These are phyloP conservation scores for Balaeniceps rex DNA, from an alignment of 2,113 vertebrate genomes.

Conservation along the genomic window DNA sequence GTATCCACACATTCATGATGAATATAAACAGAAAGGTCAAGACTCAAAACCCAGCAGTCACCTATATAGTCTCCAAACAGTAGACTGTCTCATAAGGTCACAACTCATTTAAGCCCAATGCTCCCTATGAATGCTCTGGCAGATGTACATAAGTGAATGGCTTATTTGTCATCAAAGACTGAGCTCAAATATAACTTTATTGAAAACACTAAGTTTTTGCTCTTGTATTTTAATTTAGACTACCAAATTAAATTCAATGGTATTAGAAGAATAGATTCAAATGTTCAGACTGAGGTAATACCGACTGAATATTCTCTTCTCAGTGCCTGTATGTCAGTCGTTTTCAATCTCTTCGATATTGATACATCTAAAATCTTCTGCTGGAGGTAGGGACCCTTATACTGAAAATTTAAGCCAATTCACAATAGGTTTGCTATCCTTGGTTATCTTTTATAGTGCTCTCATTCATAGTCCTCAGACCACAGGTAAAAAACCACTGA, in stretches of 20 bases:
- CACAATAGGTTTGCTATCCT: background rate
- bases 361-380: background rate
- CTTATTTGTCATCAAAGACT: conserved; percentile 49
- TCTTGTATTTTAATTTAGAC: background rate
- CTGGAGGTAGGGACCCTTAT: background rate
- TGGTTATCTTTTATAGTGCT: background rate
- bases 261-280: background rate
- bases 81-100: conserved; percentile 62
- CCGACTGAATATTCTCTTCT: background rate
- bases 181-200: conserved; percentile 13
- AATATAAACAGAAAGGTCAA: conserved; percentile 68
- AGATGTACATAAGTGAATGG: conserved; percentile 57
- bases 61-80: conserved; percentile 65
- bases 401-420: background rate
- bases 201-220: background rate
- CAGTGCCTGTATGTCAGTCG: background rate
- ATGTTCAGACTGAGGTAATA: background rate
- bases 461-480: background rate
- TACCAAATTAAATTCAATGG: background rate
- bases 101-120: conserved; percentile 56
- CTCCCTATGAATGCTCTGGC: conserved; percentile 47
- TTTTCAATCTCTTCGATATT: background rate
- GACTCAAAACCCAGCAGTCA: conserved; percentile 67
- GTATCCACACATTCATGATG: conserved; percentile 56
- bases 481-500: background rate